Base-by-base conservation (phyloP, 2,113 vertebrate genomes). In the Oryzias celebensis region DNA sequence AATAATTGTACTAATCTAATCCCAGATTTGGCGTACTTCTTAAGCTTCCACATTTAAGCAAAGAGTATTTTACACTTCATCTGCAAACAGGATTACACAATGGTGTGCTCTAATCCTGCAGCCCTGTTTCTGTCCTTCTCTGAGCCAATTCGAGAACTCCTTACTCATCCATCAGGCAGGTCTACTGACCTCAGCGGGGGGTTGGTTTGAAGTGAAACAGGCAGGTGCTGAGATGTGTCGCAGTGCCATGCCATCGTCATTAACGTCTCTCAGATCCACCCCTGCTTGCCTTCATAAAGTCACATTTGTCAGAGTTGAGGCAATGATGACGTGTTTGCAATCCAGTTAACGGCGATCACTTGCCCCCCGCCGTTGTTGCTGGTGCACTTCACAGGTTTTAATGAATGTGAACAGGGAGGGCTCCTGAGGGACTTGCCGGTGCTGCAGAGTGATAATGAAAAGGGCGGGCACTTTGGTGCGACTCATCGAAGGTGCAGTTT, bases 361-460 rank as follows among this genome's bases (percentile, higher is more conserved):
- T 52, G 51, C 52, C 3, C 45, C 22, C 59, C 15, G 47, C 47
- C 20, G 24, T 65, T 26, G 51, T 60, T 75, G 62, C 23, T 56
- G 54, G 77, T 75, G 78, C 71, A 67, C 77, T 69, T 78, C 76
- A 65, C 75, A 70, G 69, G 67, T 62, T 73, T 74, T 88, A 90
- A 90, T 87, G 77, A 82, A 75, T 62, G 80, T 81, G 74, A 81
- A 73, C 66, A 65, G 49, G 0, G 65, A 82, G 63, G 61, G 63
- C 49, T 91, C 90, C 87, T 90, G 54, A 52, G 83, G 86, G 90
- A 75, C 82, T 48, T 44, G 31, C 62, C 67, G 69, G 47, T 70
- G 74, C 77, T 57, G 85, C 65, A 62, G 83, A 80, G 88, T 85
- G 91, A 87, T 90, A 89, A 91, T 91, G 88, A 84, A 89, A 85